Conservation (phyloP, 2,888 invertebrate species). For the Chydorus sphaericus region DNA sequence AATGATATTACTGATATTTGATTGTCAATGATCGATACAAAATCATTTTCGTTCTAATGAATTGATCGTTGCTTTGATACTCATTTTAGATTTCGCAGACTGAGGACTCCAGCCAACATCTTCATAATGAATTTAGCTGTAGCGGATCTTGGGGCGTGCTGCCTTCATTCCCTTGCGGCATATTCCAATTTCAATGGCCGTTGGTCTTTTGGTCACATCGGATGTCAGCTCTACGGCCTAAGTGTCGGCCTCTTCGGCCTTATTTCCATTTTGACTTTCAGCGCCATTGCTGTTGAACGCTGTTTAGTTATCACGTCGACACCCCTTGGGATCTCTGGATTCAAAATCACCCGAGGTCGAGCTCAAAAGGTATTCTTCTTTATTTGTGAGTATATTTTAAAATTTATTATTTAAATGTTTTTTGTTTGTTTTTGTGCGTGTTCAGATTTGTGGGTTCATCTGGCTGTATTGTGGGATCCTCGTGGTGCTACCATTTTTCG, state of each 20-base stretch:
- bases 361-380: neutral
- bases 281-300: constrained; percentile 35
- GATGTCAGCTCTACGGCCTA: constrained; percentile 35
- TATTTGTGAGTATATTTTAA: neutral
- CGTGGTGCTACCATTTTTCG: constrained; percentile 33
- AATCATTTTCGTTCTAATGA: no score
- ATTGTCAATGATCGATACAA: neutral
- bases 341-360: neutral
- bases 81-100: constrained; percentile 24
- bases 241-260: constrained; percentile 35
- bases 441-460: constrained; percentile 27
- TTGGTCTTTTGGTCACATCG: constrained; percentile 33
- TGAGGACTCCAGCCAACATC: constrained; percentile 27
- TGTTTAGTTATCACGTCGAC: constrained; percentile 33
- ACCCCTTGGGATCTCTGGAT: neutral
- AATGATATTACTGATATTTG: neutral
- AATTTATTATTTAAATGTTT: no score
- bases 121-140: constrained; percentile 28
- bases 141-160: constrained; percentile 26
- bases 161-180: constrained; percentile 27
- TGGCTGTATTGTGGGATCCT: constrained; percentile 34
- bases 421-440: no score
- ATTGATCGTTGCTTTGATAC: neutral
- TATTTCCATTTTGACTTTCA: constrained; percentile 35
- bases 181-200: constrained; percentile 26